phyloP scores from a whole-genome alignment of 2,113 vertebrate species.

The Phasianus colchicus region DNA sequence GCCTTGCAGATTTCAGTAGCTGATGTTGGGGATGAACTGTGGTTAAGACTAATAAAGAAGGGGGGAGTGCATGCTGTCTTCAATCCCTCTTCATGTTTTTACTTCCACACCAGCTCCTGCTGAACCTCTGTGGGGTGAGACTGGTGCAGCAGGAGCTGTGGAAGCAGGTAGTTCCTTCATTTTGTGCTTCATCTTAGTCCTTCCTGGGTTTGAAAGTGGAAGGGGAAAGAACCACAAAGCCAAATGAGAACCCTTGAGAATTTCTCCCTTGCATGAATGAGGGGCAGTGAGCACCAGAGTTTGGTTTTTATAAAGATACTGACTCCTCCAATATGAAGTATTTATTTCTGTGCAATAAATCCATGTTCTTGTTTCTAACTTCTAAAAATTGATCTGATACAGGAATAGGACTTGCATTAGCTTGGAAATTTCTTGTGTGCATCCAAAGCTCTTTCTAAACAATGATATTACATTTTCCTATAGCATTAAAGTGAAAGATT shows the following conservation, averaged over 20 bases:
- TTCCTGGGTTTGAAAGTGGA: not conserved
- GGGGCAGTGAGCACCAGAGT: not conserved
- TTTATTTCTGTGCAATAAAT: not conserved
- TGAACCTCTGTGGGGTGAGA: not conserved
- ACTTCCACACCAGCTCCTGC: not conserved
- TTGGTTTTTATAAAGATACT: not conserved
- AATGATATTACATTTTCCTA: not conserved
- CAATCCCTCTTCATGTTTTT: not conserved
- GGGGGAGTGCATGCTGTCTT: not conserved
- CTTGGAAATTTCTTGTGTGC: not conserved
- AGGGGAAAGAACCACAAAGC: not conserved
- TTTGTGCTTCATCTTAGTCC: not conserved
- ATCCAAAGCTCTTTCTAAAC: not conserved
- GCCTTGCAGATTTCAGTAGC: not conserved
- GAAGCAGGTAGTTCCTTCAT: not conserved
- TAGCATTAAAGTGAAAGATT: constrained; percentile 25
- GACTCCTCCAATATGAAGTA: not conserved
- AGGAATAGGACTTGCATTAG: constrained; percentile 8
- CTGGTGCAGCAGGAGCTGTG: not conserved
- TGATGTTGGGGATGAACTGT: not conserved
- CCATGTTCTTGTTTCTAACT: not conserved
- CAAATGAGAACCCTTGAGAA: not conserved
- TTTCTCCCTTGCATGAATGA: not conserved
- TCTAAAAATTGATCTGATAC: not conserved
- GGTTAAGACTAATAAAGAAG: not conserved